These are phyloP conservation scores for Drosophila mercatorum DNA, from an alignment of 2,888 invertebrate species.

Conservation along the genomic window DNA sequence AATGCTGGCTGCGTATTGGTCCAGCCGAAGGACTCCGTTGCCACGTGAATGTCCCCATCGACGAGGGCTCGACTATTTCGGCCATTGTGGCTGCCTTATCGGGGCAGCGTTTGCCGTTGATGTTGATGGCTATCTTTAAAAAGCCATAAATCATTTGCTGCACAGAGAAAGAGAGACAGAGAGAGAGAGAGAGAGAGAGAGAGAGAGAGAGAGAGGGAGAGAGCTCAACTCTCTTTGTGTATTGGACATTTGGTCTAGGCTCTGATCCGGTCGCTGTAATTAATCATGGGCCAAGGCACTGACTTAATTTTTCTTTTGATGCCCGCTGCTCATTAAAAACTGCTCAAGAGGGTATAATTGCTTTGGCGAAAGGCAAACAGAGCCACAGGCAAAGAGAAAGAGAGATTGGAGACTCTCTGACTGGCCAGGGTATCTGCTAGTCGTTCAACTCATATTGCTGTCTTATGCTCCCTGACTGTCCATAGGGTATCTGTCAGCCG, in stretches of 20 bases:
- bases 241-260: constrained; percentile 52
- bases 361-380: too few relatives aligned
- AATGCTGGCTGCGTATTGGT: constrained; percentile 36
- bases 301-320: constrained; percentile 69
- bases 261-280: constrained; percentile 56
- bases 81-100: constrained; percentile 71
- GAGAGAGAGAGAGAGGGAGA: too few relatives aligned
- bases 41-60: constrained; percentile 21
- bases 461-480: too few relatives aligned
- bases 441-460: too few relatives aligned
- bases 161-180: not conserved
- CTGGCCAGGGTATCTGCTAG: too few relatives aligned
- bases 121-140: constrained; percentile 79
- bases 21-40: not conserved
- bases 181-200: too few relatives aligned
- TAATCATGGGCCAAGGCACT: constrained; percentile 74
- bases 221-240: constrained; percentile 2
- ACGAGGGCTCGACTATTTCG: constrained; percentile 25
- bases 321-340: constrained; percentile 11
- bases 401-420: too few relatives aligned
- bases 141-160: constrained; percentile 70
- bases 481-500: too few relatives aligned
- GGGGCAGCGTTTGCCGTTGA: constrained; percentile 72
- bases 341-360: constrained; percentile 7
- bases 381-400: too few relatives aligned